phyloP scores from a whole-genome alignment of 2,888 invertebrate genomes.

The Flexamia atlantica region DNA sequence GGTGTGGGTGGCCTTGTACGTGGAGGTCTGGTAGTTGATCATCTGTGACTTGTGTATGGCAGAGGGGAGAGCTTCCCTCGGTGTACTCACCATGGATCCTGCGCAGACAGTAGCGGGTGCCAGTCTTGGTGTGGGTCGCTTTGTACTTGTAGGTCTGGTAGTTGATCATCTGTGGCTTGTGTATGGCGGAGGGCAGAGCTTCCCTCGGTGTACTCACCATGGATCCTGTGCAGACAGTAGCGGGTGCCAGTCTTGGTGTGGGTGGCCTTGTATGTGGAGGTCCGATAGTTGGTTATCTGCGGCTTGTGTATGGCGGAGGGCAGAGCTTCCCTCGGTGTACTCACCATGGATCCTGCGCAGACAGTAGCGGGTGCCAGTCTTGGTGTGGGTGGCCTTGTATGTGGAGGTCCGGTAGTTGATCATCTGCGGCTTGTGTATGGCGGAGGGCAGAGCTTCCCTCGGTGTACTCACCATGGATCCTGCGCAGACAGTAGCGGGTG shows the following conservation, averaged over 20 bases:
- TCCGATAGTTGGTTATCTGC: constrained; percentile 84
- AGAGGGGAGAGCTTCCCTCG: constrained; percentile 84
- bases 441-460: constrained; percentile 82
- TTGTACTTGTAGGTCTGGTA: constrained; percentile 92
- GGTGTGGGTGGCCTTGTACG: constrained; percentile 94
- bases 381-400: constrained; percentile 93
- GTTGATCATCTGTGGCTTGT: constrained; percentile 84
- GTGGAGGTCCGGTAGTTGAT: constrained; percentile 89
- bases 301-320: constrained; percentile 80
- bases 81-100: too few species aligned
- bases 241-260: too few species aligned
- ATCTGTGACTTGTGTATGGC: constrained; percentile 82
- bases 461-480: constrained; percentile 91
- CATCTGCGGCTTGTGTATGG: constrained; percentile 82
- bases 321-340: constrained; percentile 86
- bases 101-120: too few species aligned
- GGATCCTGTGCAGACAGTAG: too few species aligned
- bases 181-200: constrained; percentile 77
- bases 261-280: constrained; percentile 94
- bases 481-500: constrained; percentile 89
- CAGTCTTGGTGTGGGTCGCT: constrained; percentile 91
- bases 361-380: constrained; percentile 91
- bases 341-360: constrained; percentile 91
- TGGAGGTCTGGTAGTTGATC: constrained; percentile 87
- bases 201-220: too few species aligned